Evolutionary conservation across 2,113 vertebrate genomes (phyloP).

Genomic region (Aleadryas rufinucha): DNA sequence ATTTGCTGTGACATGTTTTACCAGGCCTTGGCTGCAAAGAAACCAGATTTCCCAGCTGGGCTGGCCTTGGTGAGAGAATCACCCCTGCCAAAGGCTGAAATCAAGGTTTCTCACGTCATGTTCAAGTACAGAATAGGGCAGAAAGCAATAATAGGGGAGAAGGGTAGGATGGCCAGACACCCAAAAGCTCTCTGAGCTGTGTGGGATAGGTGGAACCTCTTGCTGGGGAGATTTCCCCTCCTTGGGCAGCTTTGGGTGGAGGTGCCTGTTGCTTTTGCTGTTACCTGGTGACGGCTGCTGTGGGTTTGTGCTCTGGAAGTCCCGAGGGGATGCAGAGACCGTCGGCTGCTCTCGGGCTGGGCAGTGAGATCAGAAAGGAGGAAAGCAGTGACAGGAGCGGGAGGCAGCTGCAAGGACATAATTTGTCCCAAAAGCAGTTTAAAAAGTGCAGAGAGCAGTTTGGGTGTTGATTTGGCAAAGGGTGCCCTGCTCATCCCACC

Average conservation of each 20-base stretch:
- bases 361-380: neutral
- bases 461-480: neutral
- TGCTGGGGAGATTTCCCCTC: neutral
- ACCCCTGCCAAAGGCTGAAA: neutral
- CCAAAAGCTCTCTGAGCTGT: accelerated
- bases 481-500: neutral
- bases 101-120: neutral
- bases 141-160: neutral
- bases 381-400: neutral
- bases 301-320: neutral
- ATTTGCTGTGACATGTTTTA: neutral
- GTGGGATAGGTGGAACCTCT: neutral
- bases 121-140: neutral
- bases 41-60: slow-evolving; percentile 1
- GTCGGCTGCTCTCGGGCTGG: neutral
- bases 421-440: neutral
- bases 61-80: neutral
- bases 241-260: neutral
- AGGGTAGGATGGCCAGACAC: neutral
- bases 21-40: neutral
- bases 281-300: neutral
- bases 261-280: neutral
- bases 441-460: neutral
- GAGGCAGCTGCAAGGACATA: neutral
- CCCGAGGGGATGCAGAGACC: neutral